A percentile compares a stretch with the other conserved stretches of the same genome.
phyloP scores from a whole-genome alignment of 2,888 invertebrate genomes.

The Gisinianus flammeolus region DNA sequence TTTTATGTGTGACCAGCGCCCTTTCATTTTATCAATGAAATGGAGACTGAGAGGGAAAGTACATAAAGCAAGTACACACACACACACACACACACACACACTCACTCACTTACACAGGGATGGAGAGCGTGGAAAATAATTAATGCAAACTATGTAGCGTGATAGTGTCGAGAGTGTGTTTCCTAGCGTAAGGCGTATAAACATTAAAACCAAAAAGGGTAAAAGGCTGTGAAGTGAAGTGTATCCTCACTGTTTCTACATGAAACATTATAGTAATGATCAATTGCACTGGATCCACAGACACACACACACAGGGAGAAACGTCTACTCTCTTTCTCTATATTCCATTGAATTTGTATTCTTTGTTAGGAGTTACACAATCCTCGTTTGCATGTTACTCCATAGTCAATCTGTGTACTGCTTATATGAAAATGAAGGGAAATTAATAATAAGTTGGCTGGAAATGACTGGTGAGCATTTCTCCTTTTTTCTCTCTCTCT shows the following conservation, averaged over 20 bases:
- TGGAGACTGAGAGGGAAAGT: neutral
- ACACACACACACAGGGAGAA: no score
- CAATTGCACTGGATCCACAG: neutral
- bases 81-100: neutral
- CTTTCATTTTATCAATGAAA: no score
- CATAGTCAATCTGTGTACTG: no score
- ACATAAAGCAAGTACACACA: no score
- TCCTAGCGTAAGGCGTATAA: neutral
- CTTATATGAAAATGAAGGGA: conserved; percentile 17
- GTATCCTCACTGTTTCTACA: neutral
- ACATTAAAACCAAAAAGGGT: conserved; percentile 30
- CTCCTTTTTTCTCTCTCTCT: neutral
- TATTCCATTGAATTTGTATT: neutral
- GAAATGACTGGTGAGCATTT: conserved; percentile 20
- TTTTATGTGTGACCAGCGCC: no score
- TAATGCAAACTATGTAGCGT: conserved; percentile 20
- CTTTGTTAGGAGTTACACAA: no score
- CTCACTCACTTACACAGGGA: neutral
- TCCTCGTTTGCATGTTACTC: neutral
- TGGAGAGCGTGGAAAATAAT: conserved; percentile 4
- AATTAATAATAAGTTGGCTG: conserved; percentile 19
- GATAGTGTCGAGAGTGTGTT: conserved; percentile 15
- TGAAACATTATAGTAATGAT: conserved; percentile 21
- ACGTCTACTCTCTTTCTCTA: neutral
- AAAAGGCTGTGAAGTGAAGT: conserved; percentile 25